Conservation (phyloP, 2,888 invertebrate species). For the Ommatoiulus sabulosus region DNA sequence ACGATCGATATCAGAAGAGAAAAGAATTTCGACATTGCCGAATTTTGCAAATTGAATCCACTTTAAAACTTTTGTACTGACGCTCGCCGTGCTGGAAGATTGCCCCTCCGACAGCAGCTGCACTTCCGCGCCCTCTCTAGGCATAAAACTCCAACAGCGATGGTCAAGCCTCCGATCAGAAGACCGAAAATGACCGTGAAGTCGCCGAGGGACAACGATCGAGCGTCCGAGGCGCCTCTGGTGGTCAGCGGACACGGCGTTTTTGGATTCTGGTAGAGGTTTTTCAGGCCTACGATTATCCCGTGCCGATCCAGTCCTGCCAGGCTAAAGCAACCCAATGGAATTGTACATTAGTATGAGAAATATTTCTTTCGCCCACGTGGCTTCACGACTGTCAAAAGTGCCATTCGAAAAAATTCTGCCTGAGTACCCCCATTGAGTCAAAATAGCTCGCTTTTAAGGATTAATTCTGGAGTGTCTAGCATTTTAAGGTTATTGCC, state of each 20-base stretch:
- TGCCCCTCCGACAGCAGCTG: neutral
- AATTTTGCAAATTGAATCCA: neutral
- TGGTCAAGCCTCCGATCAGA: neutral
- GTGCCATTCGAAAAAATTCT: too few relatives aligned
- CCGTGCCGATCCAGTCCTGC: slow-evolving; percentile 13
- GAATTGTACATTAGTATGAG: too few relatives aligned
- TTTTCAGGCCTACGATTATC: neutral
- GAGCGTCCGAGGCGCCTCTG: slow-evolving; percentile 35
- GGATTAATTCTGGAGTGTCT: too few relatives aligned
- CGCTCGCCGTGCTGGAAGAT: neutral
- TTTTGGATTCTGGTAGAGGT: neutral
- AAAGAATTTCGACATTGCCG: neutral
- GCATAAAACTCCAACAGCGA: neutral
- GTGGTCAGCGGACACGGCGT: slow-evolving; percentile 42
- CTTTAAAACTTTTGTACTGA: neutral
- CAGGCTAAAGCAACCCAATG: too few relatives aligned
- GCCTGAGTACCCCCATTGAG: too few relatives aligned
- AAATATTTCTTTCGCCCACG: too few relatives aligned
- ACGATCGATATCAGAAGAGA: neutral
- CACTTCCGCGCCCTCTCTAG: neutral
- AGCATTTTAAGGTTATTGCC: too few relatives aligned
- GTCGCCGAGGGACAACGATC: neutral
- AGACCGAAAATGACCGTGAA: slow-evolving; percentile 8
- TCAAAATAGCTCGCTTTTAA: too few relatives aligned
- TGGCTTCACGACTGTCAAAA: too few relatives aligned